Conservation (phyloP, 2,113 vertebrate genomes). For the Pterocles burchelli region DNA sequence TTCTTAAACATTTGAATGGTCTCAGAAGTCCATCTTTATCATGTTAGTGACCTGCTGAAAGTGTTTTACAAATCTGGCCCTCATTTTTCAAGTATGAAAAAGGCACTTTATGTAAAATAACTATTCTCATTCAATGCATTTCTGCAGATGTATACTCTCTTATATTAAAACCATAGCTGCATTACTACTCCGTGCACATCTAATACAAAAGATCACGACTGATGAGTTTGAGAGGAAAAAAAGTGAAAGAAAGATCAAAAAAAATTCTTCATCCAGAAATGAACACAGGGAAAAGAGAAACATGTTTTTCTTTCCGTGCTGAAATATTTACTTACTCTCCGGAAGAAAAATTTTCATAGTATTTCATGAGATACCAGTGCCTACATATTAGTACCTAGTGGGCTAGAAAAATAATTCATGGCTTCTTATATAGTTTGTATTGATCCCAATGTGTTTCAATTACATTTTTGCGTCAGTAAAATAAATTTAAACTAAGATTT, state of each 20-base stretch:
- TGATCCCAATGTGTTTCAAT: constrained; percentile 50
- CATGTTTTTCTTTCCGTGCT: background rate
- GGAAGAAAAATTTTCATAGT: constrained; percentile 38
- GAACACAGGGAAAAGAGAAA: background rate
- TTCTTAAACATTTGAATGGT: background rate
- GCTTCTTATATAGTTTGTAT: constrained; percentile 29
- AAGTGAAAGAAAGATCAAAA: constrained; percentile 31
- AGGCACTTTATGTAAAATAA: background rate
- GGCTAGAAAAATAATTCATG: constrained; percentile 40
- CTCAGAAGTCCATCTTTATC: background rate
- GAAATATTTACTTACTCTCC: constrained; percentile 18
- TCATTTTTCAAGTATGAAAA: constrained; percentile 7
- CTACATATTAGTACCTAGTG: constrained; percentile 34
- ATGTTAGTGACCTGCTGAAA: background rate
- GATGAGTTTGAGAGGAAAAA: background rate
- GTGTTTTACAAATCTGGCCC: constrained; percentile 15
- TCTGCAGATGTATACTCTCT: background rate
- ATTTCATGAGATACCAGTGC: background rate
- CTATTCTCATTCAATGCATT: background rate
- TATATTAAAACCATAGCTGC: background rate
- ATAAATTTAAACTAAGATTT: constrained; percentile 61
- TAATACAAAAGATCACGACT: background rate
- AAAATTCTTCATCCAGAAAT: background rate
- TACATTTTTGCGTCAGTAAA: constrained; percentile 41
- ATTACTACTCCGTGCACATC: background rate